Evolutionary conservation across 2,797 vertebrate species (phyloP).

Genomic region (Fringilla coelebs): DNA sequence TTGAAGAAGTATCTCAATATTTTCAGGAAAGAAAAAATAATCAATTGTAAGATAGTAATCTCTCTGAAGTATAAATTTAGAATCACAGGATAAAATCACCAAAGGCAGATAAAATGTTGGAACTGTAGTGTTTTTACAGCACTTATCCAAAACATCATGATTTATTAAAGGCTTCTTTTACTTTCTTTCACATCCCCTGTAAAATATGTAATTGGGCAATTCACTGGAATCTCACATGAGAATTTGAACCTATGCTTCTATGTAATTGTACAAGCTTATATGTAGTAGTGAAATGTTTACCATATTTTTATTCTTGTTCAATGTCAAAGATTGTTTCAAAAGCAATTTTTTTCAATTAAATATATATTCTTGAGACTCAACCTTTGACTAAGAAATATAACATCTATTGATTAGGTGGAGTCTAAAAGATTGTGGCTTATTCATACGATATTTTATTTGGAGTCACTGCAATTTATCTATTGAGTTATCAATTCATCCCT

Average conservation of each 20-base stretch:
- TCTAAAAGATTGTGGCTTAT: background rate
- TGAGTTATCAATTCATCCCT: background rate
- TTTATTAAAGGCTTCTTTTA: background rate
- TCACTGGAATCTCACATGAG: background rate
- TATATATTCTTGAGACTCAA: background rate
- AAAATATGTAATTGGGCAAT: background rate
- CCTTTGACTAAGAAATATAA: background rate
- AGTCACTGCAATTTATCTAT: background rate
- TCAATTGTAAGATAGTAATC: background rate
- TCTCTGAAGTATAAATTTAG: background rate
- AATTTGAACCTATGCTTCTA: background rate
- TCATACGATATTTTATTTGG: background rate
- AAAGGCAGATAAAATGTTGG: background rate
- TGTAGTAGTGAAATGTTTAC: background rate
- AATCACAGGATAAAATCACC: background rate
- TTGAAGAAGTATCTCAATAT: background rate
- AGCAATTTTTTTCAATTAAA: background rate
- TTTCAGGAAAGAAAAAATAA: constrained; percentile 5
- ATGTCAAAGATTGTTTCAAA: background rate
- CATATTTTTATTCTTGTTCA: background rate
- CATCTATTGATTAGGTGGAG: background rate
- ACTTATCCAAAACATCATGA: background rate
- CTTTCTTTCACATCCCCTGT: background rate
- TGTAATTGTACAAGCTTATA: background rate
- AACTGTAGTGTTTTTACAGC: background rate